Evolutionary conservation across 2,113 vertebrate species (phyloP).

Genomic region (Petromus typicus): DNA sequence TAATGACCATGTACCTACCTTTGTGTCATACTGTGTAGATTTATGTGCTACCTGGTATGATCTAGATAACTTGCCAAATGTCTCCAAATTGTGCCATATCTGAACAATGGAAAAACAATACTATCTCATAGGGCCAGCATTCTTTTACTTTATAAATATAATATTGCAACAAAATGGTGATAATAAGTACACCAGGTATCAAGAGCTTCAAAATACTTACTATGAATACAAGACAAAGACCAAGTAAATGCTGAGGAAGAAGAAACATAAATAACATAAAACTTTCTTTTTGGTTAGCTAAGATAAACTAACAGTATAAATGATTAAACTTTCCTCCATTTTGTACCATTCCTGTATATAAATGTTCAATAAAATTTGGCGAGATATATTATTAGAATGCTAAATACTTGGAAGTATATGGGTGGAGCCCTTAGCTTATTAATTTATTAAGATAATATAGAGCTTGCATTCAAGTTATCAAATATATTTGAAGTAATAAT

Average conservation of each 20-base stretch:
- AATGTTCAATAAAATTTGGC: not conserved
- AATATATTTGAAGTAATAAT: not conserved
- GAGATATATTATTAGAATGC: not conserved
- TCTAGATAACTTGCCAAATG: not conserved
- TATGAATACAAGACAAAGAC: not conserved
- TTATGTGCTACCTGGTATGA: not conserved
- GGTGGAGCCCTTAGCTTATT: not conserved
- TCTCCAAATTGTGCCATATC: not conserved
- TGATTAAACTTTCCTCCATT: conserved; percentile 5
- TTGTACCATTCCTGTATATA: not conserved
- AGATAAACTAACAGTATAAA: not conserved
- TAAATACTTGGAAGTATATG: not conserved
- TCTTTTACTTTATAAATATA: not conserved
- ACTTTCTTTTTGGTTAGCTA: not conserved
- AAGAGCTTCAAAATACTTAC: not conserved
- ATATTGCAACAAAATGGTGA: not conserved
- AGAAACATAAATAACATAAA: not conserved
- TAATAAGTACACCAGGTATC: not conserved
- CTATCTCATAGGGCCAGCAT: not conserved
- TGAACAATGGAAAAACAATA: not conserved
- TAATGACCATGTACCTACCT: not conserved
- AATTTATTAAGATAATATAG: conserved; percentile 9
- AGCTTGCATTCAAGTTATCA: not conserved
- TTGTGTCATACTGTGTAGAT: not conserved
- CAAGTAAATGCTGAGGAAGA: too few species aligned